Percentiles rank a stretch among this genome's conserved stretches.
Conservation (phyloP, 2,797 vertebrate genomes). For the Pampus argenteus region DNA sequence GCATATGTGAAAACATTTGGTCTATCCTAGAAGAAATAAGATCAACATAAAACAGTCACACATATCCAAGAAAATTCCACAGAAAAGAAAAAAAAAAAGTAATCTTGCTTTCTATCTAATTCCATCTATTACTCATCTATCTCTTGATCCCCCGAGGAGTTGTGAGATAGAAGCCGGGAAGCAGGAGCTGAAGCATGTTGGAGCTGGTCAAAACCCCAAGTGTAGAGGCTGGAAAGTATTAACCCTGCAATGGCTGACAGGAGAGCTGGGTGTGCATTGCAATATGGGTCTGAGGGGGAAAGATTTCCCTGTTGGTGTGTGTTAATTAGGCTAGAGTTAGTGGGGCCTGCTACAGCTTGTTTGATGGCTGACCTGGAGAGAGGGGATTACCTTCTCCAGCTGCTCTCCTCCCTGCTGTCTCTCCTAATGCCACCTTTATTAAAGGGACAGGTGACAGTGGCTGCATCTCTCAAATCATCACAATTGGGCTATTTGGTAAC, state of each 20-base stretch:
- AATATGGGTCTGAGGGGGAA: constrained; percentile 41
- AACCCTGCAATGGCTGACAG: constrained; percentile 69
- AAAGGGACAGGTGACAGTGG: constrained; percentile 63
- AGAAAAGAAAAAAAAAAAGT: constrained; percentile 7
- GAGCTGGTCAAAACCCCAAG: constrained; percentile 69
- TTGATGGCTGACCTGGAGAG: constrained; percentile 82
- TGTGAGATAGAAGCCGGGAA: constrained; percentile 48
- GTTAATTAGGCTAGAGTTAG: constrained; percentile 81
- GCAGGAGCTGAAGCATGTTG: constrained; percentile 66
- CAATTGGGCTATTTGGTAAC: constrained; percentile 20
- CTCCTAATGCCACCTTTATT: constrained; percentile 68
- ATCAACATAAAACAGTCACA: background rate
- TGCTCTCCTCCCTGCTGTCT: constrained; percentile 69
- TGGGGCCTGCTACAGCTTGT: constrained; percentile 82
- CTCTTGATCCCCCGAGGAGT: constrained; percentile 42
- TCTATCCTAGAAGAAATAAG: constrained; percentile 15
- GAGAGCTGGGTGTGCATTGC: constrained; percentile 30
- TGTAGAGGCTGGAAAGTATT: constrained; percentile 70
- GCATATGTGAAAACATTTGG: background rate
- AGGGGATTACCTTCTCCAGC: constrained; percentile 82
- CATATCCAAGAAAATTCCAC: constrained; percentile 2
- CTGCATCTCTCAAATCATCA: constrained; percentile 33
- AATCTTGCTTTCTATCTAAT: constrained; percentile 23
- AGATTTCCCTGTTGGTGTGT: constrained; percentile 78
- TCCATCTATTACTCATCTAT: constrained; percentile 47